A percentile compares a stretch with the other conserved stretches of the same genome.
Evolutionary conservation across 2,797 vertebrate genomes (phyloP).

Genomic region (Ciconia nigra): DNA sequence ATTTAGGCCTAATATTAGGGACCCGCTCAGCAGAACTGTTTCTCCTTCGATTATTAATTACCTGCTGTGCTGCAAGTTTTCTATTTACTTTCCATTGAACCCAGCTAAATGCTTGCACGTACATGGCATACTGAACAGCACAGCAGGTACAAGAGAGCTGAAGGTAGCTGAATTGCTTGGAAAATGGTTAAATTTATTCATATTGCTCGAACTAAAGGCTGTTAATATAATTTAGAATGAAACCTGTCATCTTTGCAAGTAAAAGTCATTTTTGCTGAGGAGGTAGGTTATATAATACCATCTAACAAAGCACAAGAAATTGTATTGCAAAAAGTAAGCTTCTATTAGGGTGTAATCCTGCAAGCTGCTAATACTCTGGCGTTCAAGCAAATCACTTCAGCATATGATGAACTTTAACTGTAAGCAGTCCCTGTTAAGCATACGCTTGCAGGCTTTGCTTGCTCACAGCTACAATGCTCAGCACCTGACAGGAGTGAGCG

Average conservation of each 20-base stretch:
- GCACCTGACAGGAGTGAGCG: fast-evolving
- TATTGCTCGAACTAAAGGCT: not conserved
- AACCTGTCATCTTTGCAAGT: conserved; percentile 43
- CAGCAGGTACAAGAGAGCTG: not conserved
- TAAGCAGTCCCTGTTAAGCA: not conserved
- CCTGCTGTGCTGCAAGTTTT: not conserved
- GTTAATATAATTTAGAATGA: conserved; percentile 22
- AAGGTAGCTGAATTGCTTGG: not conserved
- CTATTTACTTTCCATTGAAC: not conserved
- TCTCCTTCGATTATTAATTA: not conserved
- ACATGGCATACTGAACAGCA: not conserved
- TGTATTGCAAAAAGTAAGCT: not conserved
- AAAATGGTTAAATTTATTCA: conserved; percentile 25
- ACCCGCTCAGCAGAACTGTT: not conserved
- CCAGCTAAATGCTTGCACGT: not conserved
- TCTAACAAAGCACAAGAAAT: conserved; percentile 40
- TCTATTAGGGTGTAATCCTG: conserved; percentile 4
- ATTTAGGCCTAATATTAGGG: not conserved
- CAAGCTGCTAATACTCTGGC: not conserved
- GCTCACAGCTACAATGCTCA: not conserved
- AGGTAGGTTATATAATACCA: conserved; percentile 40
- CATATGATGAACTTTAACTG: not conserved
- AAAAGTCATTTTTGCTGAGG: conserved; percentile 24
- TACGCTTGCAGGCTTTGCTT: fast-evolving
- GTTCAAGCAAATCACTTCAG: conserved; percentile 6